Base-by-base conservation (phyloP, 2,113 vertebrate species). In the Poeciliopsis turrubarensis region DNA sequence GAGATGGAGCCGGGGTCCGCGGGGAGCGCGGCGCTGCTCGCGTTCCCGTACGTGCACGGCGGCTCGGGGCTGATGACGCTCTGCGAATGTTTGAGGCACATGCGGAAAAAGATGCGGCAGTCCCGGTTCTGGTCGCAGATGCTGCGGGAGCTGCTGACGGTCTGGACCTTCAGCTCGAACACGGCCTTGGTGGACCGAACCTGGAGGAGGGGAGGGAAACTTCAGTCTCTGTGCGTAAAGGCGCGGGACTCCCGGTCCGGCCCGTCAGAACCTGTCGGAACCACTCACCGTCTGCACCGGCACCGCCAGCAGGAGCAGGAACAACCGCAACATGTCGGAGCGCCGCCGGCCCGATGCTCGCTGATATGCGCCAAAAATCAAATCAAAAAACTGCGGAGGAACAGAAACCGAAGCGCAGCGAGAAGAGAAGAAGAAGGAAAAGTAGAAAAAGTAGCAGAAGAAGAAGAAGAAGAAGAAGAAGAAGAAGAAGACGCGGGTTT, bases 151-250 rank as follows among this genome's bases (percentile, higher is more conserved):
- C 80, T 94, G 71, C 22, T 91, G 80, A 97, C 96, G 64, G 94
- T 96, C 44, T 95, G 93, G 37, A 97, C 94, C 87, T 96, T 97
- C 86, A 98, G 87, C 81, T 97, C 96, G 60, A 98, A 98, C 72
- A 96, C 92, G 1, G 95, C 97, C 51, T 57, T 57, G 0, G 94
- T 92, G 3, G 90, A 92, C 1, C 79, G 65, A 1, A 81, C 90
- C 97, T 98, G 85, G 1, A 22, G 26, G 13, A 72, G 32, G 15
- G 4, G 39, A 41, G 14, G 39, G 39, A 41, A 41, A 41, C 14
- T 15, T 41, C 39, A 15, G 39, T 5, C 14, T 41, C 39, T 41
- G 82, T 44, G 86, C 79, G 78, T 87, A 86, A 86, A 83, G 32
- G 61, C 78, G 69, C 75, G 65, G 39, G 39, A 41, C 39, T 41